Base-by-base conservation (phyloP, 1,140 invertebrate genomes). In the Hetaerina americana region DNA sequence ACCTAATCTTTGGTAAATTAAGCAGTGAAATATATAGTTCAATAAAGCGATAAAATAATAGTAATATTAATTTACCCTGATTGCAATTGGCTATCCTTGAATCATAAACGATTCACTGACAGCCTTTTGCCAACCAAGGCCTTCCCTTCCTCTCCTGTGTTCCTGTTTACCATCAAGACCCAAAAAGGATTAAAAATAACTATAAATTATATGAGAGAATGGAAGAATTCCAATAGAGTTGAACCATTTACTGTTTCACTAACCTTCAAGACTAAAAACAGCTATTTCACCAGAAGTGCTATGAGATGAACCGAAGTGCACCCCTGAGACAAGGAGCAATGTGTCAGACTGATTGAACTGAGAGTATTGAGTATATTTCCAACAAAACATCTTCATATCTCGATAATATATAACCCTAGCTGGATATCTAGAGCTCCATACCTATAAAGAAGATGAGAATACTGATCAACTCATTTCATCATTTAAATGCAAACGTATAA, bases 361-460 rank as follows among this genome's bases (percentile, higher is more conserved):
- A 1, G 91, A 93, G 79, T 89, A 95, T 80, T 95, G 93, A 0
- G 93, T 94, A 74, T 93, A 94, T 78, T 94, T 93, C 93, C 93
- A 95, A 73, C 86, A 88, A 76, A 92, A 93, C 22, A 82, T 81
- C 78, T 91, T 93, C 93, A 95, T 94, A 76, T 94, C 89, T 74
- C 87, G 83, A 74, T 86, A 85, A 80, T 92, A 90, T 78, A 90
- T 89, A 71, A 93, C 83, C 68, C 78, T 84, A 5, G 87, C 87
- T 28, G 92, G 92, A 83, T 92, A 88, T 66, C 80, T 81, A 67
- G 89, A 86, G 75, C 89, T 87, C 92, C 92, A 94, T 15, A 94
- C 87, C 90, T 93, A 73, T 28, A 82, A 78, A 28, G 74, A 74
- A 29, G 49, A 57, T n/a, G n/a, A 74, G 71, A 49, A 28, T 31